Evolutionary conservation across 1,140 invertebrate genomes (phyloP).

Genomic region (Sminthurides bifidus): DNA sequence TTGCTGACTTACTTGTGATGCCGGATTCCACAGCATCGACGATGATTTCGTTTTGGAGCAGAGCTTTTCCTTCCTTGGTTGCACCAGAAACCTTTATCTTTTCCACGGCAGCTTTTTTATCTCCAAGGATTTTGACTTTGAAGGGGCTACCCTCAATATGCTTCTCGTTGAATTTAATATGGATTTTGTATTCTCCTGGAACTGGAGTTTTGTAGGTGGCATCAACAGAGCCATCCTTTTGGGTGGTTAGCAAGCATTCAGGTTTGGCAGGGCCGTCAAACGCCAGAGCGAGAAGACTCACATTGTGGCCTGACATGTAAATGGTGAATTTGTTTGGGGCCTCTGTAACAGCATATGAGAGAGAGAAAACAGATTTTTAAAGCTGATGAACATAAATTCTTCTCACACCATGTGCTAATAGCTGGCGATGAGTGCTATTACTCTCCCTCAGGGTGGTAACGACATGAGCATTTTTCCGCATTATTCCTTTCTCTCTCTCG

Average conservation of each 20-base stretch:
- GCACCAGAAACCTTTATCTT: constrained; percentile 25
- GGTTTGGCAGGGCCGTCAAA: constrained; percentile 24
- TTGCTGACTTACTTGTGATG: constrained; percentile 23
- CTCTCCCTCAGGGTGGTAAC: not conserved
- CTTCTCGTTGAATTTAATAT: constrained; percentile 27
- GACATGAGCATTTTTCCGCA: too few species aligned
- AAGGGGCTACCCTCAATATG: constrained; percentile 26
- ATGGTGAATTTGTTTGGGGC: constrained; percentile 24
- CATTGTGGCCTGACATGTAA: constrained; percentile 22
- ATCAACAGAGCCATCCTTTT: constrained; percentile 26
- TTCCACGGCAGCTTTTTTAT: constrained; percentile 9
- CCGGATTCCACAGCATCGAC: constrained; percentile 27
- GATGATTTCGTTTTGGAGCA: constrained; percentile 20
- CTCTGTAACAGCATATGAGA: constrained; percentile 5
- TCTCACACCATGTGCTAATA: not conserved
- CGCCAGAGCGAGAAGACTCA: constrained; percentile 15
- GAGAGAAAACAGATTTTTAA: not conserved
- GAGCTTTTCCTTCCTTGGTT: constrained; percentile 16
- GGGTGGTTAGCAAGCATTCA: constrained; percentile 21
- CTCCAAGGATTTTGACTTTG: constrained; percentile 25
- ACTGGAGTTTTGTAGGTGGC: constrained; percentile 19
- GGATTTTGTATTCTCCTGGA: constrained; percentile 27
- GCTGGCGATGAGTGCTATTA: not conserved
- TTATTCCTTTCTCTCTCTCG: too few species aligned
- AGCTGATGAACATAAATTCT: not conserved